Percentiles rank a stretch among this genome's conserved stretches.
Evolutionary conservation across 2,888 invertebrate species (phyloP).

Genomic region (Marasmarcha lunaedactyla): DNA sequence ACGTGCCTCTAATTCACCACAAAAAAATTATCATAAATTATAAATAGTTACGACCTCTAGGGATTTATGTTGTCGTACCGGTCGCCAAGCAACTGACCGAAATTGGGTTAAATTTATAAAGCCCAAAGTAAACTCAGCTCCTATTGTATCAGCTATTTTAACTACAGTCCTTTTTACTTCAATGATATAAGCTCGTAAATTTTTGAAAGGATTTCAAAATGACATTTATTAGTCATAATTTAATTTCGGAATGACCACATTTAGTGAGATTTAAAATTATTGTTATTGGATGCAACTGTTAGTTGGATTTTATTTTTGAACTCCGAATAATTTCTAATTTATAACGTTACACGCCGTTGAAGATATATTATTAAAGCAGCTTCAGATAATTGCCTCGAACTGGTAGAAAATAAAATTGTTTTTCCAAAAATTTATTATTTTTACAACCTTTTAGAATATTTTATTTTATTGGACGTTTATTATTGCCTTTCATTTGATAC

Average conservation of each 20-base stretch:
- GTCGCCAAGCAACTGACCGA: constrained; percentile 32
- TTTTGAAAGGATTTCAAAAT: constrained; percentile 25
- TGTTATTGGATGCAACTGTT: background rate
- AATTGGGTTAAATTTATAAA: constrained; percentile 7
- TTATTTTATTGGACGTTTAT: too few relatives aligned
- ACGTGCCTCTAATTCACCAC: constrained; percentile 18
- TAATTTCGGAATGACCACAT: constrained; percentile 28
- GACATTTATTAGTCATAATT: constrained; percentile 44
- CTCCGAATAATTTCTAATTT: too few relatives aligned
- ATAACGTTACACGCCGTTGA: too few relatives aligned
- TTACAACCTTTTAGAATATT: too few relatives aligned
- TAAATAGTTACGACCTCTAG: constrained; percentile 24
- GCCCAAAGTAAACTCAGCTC: background rate
- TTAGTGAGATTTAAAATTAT: constrained; percentile 1
- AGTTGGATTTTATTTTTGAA: background rate
- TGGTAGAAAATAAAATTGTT: too few relatives aligned
- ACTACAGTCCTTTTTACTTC: background rate
- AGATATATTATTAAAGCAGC: too few relatives aligned
- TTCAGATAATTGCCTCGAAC: too few relatives aligned
- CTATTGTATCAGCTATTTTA: background rate
- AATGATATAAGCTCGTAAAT: constrained; percentile 24
- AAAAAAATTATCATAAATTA: constrained; percentile 14
- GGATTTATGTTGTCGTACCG: constrained; percentile 32
- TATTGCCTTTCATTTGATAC: too few relatives aligned
- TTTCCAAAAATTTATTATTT: too few relatives aligned